A percentile compares a stretch with the other conserved stretches of the same genome.
Evolutionary conservation across 2,113 vertebrate species (phyloP).

Genomic region (Rafetus swinhoei): DNA sequence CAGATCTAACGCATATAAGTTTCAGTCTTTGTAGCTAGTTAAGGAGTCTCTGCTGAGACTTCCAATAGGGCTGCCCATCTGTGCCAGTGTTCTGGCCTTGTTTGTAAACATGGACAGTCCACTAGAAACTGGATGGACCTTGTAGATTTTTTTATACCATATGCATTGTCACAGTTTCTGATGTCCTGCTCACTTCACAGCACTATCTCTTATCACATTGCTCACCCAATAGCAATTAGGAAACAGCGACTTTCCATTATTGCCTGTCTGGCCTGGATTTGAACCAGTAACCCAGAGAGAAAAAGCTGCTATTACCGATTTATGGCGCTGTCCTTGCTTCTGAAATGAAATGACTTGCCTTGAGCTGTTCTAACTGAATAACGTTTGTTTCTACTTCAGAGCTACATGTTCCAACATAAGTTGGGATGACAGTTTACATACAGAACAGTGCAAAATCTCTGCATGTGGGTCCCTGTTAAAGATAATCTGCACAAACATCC

Average conservation of each 20-base stretch:
- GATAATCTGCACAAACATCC: background rate
- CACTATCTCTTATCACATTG: background rate
- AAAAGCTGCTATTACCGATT: no score
- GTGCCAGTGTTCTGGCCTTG: background rate
- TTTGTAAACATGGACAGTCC: background rate
- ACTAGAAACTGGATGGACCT: background rate
- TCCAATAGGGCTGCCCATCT: background rate
- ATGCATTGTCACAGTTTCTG: background rate
- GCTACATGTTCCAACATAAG: background rate
- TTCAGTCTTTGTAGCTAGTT: background rate
- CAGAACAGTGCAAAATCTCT: background rate
- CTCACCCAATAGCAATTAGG: no score
- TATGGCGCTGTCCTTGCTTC: no score
- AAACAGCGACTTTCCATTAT: no score
- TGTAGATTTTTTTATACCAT: background rate
- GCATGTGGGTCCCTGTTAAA: background rate
- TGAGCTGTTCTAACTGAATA: no score
- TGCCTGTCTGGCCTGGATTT: no score
- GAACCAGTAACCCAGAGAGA: no score
- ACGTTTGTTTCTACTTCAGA: background rate
- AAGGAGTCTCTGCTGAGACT: background rate
- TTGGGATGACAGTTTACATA: background rate
- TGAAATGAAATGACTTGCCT: no score
- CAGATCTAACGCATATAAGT: background rate
- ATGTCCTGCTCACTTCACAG: fast-evolving